Percentiles rank a stretch among this genome's conserved stretches.
phyloP scores from a whole-genome alignment of 2,797 vertebrate genomes.

The Enteromius fasciolatus region DNA sequence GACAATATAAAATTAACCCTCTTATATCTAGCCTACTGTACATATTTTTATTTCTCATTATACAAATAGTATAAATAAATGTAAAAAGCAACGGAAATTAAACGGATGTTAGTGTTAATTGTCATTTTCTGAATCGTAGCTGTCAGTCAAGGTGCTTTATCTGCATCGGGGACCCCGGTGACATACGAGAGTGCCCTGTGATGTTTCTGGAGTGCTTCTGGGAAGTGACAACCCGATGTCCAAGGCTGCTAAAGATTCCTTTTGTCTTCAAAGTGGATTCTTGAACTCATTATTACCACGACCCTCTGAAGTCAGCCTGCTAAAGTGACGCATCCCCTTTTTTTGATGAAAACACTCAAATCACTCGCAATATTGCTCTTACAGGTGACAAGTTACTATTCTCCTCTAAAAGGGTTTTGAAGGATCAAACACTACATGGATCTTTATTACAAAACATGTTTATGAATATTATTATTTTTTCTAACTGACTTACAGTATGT shows the following conservation, averaged over 20 bases:
- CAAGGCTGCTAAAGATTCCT: background rate
- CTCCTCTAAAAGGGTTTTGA: background rate
- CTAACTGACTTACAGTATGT: background rate
- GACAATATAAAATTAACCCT: background rate
- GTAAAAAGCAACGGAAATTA: background rate
- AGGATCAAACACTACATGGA: background rate
- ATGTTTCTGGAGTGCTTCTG: conserved; percentile 6
- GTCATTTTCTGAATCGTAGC: conserved; percentile 42
- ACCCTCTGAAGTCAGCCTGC: conserved; percentile 17
- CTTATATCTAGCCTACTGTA: background rate
- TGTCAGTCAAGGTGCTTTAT: conserved; percentile 50
- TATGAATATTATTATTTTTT: background rate
- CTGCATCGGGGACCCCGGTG: conserved; percentile 68
- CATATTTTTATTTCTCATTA: background rate
- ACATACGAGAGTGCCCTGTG: conserved; percentile 82
- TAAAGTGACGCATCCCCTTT: background rate
- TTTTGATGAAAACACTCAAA: background rate
- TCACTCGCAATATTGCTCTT: background rate
- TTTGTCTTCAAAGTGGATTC: background rate
- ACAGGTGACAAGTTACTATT: background rate
- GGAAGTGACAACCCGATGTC: background rate
- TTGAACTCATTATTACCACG: background rate
- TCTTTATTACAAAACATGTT: background rate
- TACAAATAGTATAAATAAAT: background rate
- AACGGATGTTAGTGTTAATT: background rate